phyloP scores from a whole-genome alignment of 2,797 vertebrate species.

The Lepidocolaptes lacrymiger region DNA sequence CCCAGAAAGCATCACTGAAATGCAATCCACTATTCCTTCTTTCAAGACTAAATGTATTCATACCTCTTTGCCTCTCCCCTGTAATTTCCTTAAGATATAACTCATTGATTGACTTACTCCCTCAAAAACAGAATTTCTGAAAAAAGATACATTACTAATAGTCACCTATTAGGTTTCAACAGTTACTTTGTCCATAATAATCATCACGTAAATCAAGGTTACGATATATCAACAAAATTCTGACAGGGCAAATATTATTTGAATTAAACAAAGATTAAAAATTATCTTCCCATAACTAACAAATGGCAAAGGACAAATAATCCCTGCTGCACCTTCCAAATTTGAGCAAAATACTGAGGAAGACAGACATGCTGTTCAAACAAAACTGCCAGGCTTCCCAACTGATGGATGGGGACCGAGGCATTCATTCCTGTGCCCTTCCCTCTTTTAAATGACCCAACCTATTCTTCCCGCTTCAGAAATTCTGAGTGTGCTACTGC shows the following conservation, averaged over 20 bases:
- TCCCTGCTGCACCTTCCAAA: not conserved
- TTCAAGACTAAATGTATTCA: not conserved
- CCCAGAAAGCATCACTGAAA: not conserved
- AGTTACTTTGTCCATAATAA: not conserved
- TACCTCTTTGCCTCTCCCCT: not conserved
- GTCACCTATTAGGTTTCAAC: not conserved
- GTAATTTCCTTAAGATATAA: not conserved
- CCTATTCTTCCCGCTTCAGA: not conserved
- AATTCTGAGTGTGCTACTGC: not conserved
- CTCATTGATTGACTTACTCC: not conserved
- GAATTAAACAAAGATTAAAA: not conserved
- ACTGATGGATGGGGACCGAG: not conserved
- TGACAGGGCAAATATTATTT: not conserved
- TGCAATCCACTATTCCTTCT: not conserved
- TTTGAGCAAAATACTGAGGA: not conserved
- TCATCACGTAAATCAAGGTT: not conserved
- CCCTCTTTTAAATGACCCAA: not conserved
- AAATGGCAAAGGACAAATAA: not conserved
- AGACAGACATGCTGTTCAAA: not conserved
- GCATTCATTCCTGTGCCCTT: not conserved
- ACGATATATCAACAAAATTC: not conserved
- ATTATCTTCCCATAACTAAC: not conserved
- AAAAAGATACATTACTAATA: not conserved
- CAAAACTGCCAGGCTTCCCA: not conserved
- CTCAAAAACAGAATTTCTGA: not conserved